These are phyloP conservation scores for Cacatua alba DNA, from an alignment of 2,113 vertebrate genomes.

Conservation along the genomic window DNA sequence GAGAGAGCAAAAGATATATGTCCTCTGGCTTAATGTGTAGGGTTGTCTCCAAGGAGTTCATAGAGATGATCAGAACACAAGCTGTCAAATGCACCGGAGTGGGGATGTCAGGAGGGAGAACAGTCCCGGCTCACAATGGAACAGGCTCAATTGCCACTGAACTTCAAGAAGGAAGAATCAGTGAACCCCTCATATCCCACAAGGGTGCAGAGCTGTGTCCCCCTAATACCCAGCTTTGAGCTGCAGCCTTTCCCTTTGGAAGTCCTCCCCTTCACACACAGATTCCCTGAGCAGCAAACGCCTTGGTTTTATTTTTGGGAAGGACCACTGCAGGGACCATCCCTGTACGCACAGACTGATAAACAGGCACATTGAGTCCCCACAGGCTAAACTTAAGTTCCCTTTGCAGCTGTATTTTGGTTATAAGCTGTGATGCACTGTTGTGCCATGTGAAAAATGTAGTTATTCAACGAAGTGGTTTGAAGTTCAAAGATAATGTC, in stretches of 20 bases:
- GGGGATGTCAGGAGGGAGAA: background rate
- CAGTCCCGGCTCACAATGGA: accelerated
- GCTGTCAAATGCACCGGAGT: background rate
- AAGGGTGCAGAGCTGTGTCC: background rate
- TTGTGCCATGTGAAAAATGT: background rate
- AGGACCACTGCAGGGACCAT: background rate
- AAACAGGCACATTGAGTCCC: background rate
- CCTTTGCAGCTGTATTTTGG: background rate
- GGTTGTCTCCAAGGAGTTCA: slow-evolving; percentile 23
- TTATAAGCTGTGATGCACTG: background rate
- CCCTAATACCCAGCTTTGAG: background rate
- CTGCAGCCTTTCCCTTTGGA: background rate
- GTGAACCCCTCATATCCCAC: background rate
- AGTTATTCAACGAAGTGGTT: slow-evolving; percentile 11
- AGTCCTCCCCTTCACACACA: accelerated
- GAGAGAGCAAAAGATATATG: slow-evolving; percentile 5
- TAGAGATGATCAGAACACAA: background rate
- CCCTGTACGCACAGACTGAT: background rate
- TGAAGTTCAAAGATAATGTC: slow-evolving; percentile 58
- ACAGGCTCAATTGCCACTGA: background rate
- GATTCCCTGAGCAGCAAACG: background rate
- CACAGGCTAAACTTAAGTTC: background rate
- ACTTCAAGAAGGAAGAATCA: background rate
- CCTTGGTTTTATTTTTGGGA: background rate
- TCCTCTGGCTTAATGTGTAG: background rate